Evolutionary conservation across 2,113 vertebrate genomes (phyloP), one percentile per base, ranked within the genome.

Genomic region (Eidolon helvum): DNA sequence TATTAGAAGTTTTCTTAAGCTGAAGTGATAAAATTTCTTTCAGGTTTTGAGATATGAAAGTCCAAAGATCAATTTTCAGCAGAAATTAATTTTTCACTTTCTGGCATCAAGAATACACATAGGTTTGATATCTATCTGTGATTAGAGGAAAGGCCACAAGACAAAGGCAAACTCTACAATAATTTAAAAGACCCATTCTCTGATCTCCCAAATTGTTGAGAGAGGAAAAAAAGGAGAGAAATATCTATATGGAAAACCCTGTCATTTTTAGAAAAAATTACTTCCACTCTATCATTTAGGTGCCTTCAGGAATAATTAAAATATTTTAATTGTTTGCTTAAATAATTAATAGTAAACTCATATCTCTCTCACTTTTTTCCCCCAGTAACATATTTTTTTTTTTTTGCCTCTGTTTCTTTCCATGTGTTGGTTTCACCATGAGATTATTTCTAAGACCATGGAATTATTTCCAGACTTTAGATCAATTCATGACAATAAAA

Each of bases 11-110:
- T 80, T 95, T 94, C 24, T 94, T 68, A 45, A 87, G 69, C 24
- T 53, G 19, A 93, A 96, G 12, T 92, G 69, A 95, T 96, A 97
- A 95, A 40, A 87, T 94, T 96, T 90, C 45, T 93, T 80, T 72
- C 4, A 77, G 63, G 33, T 91, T 95, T 93, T 97, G 63, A 97
- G 90, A 96, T 95, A 79, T n/a, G 59, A 86, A 94, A 96, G 78
- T 85, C 19, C 38, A 61, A 97, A 96, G 84, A 96, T 97, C 90
- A 92, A 8, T 66, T 92, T 95, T 86, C 35, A 92, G 77, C 11
- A 97, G 87, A 92, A 97, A 95, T 94, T 95, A 79, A 96, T 97
- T 96, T 95, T 96, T 97, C 50, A 92, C 28, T 61, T 90, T 18
- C 53, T 95, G 77, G 14, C 33, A 71, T 85, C 50, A 93, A 94